Evolutionary conservation across 2,113 vertebrate species (phyloP).

Genomic region (Muntiacus reevesi): DNA sequence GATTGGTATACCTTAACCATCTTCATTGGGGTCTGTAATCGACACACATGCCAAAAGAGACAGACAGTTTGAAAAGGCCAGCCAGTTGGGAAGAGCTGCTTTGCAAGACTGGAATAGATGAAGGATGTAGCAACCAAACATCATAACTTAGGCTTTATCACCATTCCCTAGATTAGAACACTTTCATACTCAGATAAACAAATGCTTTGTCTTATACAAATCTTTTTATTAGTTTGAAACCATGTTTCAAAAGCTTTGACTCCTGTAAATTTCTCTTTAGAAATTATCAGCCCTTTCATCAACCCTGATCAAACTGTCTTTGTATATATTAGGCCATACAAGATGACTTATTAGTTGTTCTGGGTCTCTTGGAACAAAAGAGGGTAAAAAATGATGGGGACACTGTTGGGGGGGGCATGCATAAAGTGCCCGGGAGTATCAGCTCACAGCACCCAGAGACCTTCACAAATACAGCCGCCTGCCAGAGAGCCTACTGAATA

Average conservation of each 20-base stretch:
- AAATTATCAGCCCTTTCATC: neutral
- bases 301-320: neutral
- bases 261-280: neutral
- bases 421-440: neutral
- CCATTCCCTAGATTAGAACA: neutral
- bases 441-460: neutral
- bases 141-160: neutral
- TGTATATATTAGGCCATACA: neutral
- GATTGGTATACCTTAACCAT: neutral
- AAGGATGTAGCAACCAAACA: neutral
- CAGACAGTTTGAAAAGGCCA: neutral
- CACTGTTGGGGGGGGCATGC: accelerated
- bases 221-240: slow-evolving; percentile 20
- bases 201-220: neutral
- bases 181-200: neutral
- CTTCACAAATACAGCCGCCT: neutral
- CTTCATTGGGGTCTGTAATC: neutral
- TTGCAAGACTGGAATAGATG: neutral
- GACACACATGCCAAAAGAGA: neutral
- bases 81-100: neutral
- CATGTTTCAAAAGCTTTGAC: neutral
- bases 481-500: neutral
- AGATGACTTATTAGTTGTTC: neutral
- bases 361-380: neutral
- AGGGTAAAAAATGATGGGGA: neutral